Base-by-base conservation (phyloP, 2,113 vertebrate species). In the Alectura lathami region DNA sequence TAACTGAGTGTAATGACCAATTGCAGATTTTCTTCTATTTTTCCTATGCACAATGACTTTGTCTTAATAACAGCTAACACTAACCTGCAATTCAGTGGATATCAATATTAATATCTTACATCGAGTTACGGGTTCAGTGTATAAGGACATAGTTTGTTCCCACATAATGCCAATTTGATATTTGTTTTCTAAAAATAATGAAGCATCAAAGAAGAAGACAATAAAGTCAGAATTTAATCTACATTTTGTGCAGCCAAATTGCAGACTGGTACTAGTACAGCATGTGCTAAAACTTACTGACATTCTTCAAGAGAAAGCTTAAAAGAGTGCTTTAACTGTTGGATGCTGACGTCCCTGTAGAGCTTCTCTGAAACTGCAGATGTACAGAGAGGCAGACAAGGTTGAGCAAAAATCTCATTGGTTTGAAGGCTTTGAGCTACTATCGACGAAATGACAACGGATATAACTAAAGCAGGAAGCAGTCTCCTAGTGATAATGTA, bases 371-470 rank as follows among this genome's bases (percentile, higher is more conserved):
- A 73, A 63, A 18, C 4, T 68, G 9, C 1, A 4, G 26, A 40
- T 45, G 8, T 30, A 64, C 10, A 47, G 29, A 72, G 13, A 51
- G 1, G 10, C 6, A 22, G n/a, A 22, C 4, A 57, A n/a, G 5
- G 13, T 2, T 54, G 8, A 34, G 7, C 50, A 24, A 57, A 89
- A 88, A 66, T 4, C 3, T 69, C 26, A 22, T 6, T 26, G 34
- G 40, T 34, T 9, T 34, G 15, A n/a, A 63, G 30, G 13, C 16
- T 72, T 91, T 0, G 0, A 64, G 40, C 9, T 27, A 57, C 20
- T 17, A 54, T 24, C 22, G 8, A 20, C 77, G 50, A 75, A 67
- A n/a, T 32, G 23, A 23, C 20, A 54, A 9, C n/a, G 22, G 4
- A 11, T 26, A 14, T 45, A 63, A n/a, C 16, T 38, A 36, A 80